A percentile compares a stretch with the other conserved stretches of the same genome.
Conservation (phyloP, 2,797 vertebrate species). For the Squalus acanthias region DNA sequence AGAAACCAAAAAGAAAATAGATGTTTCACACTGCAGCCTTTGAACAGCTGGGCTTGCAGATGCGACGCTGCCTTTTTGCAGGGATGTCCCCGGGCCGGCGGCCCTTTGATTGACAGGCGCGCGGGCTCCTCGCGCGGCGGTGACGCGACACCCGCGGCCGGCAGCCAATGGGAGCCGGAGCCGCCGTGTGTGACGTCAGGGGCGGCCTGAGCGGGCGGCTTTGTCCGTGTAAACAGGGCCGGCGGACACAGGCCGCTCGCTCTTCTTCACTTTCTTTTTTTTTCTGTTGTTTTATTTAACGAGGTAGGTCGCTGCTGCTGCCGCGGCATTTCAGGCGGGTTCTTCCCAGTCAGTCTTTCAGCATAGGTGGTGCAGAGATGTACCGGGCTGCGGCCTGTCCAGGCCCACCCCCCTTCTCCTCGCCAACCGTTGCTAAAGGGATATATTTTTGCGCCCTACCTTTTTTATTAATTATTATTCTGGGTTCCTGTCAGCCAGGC, state of each 20-base stretch:
- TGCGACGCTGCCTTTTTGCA: neutral
- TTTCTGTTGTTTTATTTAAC: neutral
- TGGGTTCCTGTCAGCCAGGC: neutral
- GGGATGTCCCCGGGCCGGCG: no score
- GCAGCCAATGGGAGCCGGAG: neutral
- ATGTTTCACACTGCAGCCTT: neutral
- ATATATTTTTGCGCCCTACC: neutral
- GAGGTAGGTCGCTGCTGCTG: neutral
- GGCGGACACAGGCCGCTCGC: neutral
- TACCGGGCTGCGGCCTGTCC: neutral
- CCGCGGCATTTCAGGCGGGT: neutral
- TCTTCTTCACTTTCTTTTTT: neutral
- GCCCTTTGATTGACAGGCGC: neutral
- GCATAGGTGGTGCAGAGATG: neutral
- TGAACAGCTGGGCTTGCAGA: no score
- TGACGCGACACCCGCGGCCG: neutral
- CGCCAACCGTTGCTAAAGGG: neutral
- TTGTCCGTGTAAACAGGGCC: constrained; percentile 21
- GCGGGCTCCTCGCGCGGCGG: neutral
- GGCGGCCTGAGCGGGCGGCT: constrained; percentile 3
- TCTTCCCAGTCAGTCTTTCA: neutral
- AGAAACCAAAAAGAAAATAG: no score
- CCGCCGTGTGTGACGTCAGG: constrained; percentile 16
- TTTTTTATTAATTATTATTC: neutral
- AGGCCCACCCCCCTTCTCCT: neutral